Base-by-base conservation (phyloP, 2,888 invertebrate genomes). In the Amphipoea lucens region DNA sequence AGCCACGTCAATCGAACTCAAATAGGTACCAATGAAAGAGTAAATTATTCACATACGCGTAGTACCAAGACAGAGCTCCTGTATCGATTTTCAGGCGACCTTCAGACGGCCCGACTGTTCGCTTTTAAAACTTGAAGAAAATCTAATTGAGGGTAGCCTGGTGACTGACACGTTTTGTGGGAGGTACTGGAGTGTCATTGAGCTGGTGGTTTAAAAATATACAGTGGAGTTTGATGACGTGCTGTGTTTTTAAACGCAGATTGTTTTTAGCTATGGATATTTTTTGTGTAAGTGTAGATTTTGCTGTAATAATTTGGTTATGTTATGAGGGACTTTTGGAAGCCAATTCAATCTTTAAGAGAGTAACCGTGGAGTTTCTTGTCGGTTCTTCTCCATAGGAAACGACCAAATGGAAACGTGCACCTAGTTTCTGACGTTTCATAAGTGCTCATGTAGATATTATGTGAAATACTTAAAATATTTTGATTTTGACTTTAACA, bases 11-110 rank as follows among this genome's bases (percentile, higher is more conserved):
- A 83, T 84, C 20, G 68, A 86, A 75, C 36, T 74, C 23, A 54
- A 76, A 83, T 65, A 57, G 23, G n/a, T 4, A 73, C 69, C 71
- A 57, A 51, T 73, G 74, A 76, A 78, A 69, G 23, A 72, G 65
- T 84, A 77, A 75, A 67, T 77, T 70, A 81, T 85, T 81, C 85
- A 81, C 84, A 84, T 70, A 85, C 74, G 36, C 74, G 62, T 63
- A 2, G 48, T 48, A 78, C 71, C 42, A 77, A 79, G 77, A 75
- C 76, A 60, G 65, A 57, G 69, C 75, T 71, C n/a, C 23, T 48
- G 81, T 90, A 92, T 92, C 84, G 92, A 92, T 92, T 90, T 88
- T 84, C 78, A 79, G 54, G 0, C 89, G 92, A 91, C 92, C 92
- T 92, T 92, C 90, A 91, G 90, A 90, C 91, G 73, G 48, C 29